Evolutionary conservation across 2,113 vertebrate genomes (phyloP), one percentile per base, ranked within the genome.

Genomic region (Urocitellus parryii): DNA sequence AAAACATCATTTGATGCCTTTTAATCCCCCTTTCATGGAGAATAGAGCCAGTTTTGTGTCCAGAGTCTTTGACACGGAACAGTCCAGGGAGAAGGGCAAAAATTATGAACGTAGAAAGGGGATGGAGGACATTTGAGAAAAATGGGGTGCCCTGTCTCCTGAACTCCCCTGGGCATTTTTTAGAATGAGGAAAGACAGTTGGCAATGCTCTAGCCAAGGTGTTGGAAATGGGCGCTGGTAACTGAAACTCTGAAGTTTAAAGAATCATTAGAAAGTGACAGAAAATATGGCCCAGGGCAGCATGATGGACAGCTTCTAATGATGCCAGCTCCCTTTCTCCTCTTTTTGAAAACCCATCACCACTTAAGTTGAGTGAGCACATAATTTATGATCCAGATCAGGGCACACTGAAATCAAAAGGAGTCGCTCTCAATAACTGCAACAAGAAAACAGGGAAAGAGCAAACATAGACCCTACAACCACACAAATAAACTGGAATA

Each of bases 21-120:
- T 37, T 95, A 88, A 92, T 83, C 90, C 48, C 18, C 16, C 51
- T 88, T 92, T 83, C 25, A 84, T 83, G 58, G 77, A 77, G 61
- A 83, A 7, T 17, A 70, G 22, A 72, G 32, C 37, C 63, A 65
- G 74, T 25, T 74, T 86, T 82, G 80, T 73, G 86, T 86, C 70
- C 39, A 45, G 61, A 68, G 48, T 4, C 16, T 81, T 76, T 24
- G 61, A 39, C 12, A 61, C 3, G 18, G 37, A 70, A 83, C 34
- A 48, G 34, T 65, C 48, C 70, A 53, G 51, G 37, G 61, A 16
- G 34, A 81, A 42, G 14, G 16, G 18, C 17, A 9, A 45, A 61
- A 58, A 39, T 14, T 45, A 17, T 27, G 20, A 37, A 27, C 65
- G 0, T 22, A 1, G 8, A 56, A 39, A 20, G 42, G 9, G 51